Evolutionary conservation across 2,113 vertebrate genomes (phyloP).

Genomic region (Okapia johnstoni): DNA sequence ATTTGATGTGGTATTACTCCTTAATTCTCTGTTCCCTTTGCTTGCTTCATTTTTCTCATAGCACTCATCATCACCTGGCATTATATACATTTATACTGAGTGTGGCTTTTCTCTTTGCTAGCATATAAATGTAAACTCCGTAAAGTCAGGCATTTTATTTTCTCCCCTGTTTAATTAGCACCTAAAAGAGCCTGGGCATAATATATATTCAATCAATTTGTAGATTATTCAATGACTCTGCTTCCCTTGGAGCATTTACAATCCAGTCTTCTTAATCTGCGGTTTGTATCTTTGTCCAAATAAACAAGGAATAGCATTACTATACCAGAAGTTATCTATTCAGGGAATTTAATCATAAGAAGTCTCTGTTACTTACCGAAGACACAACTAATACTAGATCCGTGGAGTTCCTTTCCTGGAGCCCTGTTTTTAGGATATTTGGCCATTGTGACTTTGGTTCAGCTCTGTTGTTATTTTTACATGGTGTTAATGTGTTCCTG

Average conservation of each 20-base stretch:
- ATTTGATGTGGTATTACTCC: not conserved
- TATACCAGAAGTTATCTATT: not conserved
- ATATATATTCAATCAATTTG: not conserved
- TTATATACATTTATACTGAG: not conserved
- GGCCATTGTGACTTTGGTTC: constrained; percentile 56
- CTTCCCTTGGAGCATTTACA: not conserved
- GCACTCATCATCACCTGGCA: not conserved
- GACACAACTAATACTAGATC: constrained; percentile 47
- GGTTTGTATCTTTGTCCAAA: not conserved
- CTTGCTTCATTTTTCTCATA: not conserved
- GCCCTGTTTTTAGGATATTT: constrained; percentile 61
- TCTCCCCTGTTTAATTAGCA: not conserved
- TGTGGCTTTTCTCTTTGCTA: not conserved
- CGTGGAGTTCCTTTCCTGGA: constrained; percentile 15
- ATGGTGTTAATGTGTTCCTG: constrained; percentile 68
- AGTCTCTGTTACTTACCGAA: not conserved
- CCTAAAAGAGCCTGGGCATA: not conserved
- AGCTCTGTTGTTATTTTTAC: constrained; percentile 69
- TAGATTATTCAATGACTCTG: not conserved
- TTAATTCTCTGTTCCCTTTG: not conserved
- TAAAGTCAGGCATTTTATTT: not conserved
- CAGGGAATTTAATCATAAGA: not conserved
- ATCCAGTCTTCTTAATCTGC: not conserved
- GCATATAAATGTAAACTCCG: not conserved
- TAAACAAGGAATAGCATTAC: not conserved